A percentile compares a stretch with the other conserved stretches of the same genome.
Evolutionary conservation across 2,888 invertebrate genomes (phyloP).

Genomic region (Serrognathus titanus): DNA sequence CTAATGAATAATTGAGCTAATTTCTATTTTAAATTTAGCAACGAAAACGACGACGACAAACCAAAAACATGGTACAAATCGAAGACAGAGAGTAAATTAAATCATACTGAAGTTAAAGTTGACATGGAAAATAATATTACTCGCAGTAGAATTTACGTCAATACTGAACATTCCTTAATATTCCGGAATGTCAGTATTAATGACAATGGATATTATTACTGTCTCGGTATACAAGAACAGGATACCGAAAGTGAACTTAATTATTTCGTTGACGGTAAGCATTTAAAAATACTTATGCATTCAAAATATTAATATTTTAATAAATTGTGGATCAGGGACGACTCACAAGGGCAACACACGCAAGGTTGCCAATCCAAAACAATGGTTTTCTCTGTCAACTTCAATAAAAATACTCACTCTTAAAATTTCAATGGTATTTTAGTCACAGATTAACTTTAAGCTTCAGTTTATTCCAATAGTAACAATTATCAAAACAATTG

Average conservation of each 20-base stretch:
- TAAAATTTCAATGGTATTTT: too few relatives aligned
- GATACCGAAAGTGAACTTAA: constrained; percentile 48
- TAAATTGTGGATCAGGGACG: too few relatives aligned
- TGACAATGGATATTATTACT: constrained; percentile 54
- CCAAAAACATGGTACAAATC: constrained; percentile 54
- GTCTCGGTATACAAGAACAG: constrained; percentile 46
- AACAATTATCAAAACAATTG: too few relatives aligned
- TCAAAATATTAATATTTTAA: not conserved
- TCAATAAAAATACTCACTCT: too few relatives aligned
- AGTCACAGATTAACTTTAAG: too few relatives aligned
- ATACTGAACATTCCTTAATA: constrained; percentile 48
- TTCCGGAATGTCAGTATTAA: constrained; percentile 44
- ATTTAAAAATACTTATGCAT: constrained; percentile 3
- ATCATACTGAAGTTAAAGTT: constrained; percentile 46
- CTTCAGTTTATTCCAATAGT: too few relatives aligned
- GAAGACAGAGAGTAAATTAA: constrained; percentile 39
- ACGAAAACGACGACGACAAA: constrained; percentile 44
- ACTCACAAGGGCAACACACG: too few relatives aligned
- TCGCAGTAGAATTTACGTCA: constrained; percentile 48
- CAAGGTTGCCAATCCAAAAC: too few relatives aligned
- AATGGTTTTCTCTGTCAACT: too few relatives aligned
- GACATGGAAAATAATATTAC: constrained; percentile 51
- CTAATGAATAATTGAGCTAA: too few relatives aligned
- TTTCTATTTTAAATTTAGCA: constrained; percentile 30
- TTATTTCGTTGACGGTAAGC: constrained; percentile 52